phyloP scores from a whole-genome alignment of 2,113 vertebrate genomes.

The Eretmochelys imbricata region DNA sequence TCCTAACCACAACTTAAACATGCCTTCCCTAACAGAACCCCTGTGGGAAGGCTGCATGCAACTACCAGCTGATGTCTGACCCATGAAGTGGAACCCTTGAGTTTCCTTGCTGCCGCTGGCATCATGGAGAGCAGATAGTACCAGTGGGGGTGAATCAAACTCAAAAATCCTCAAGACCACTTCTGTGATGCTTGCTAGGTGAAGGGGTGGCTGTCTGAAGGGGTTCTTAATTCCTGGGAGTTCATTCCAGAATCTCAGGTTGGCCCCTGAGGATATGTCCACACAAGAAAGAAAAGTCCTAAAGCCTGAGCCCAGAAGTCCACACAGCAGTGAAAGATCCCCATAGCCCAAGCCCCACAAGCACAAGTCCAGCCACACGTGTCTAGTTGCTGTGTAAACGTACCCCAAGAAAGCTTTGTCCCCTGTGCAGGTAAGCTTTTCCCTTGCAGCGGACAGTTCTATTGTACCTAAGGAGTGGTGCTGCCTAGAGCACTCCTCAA shows the following conservation, averaged over 20 bases:
- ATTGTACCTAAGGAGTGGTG: too few relatives aligned
- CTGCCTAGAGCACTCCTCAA: too few relatives aligned
- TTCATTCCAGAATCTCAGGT: background rate
- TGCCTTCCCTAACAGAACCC: background rate
- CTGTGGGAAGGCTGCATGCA: background rate
- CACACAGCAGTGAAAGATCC: too few relatives aligned
- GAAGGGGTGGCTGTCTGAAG: background rate
- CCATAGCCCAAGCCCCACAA: too few relatives aligned
- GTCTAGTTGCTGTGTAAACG: too few relatives aligned
- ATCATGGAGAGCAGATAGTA: background rate
- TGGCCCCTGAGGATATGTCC: background rate
- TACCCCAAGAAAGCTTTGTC: too few relatives aligned
- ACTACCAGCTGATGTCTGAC: background rate
- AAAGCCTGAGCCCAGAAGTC: too few relatives aligned
- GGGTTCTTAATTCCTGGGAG: background rate
- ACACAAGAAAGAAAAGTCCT: background rate
- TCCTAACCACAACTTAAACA: background rate
- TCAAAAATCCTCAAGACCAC: background rate
- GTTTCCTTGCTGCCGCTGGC: background rate
- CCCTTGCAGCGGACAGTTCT: too few relatives aligned
- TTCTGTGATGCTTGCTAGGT: background rate
- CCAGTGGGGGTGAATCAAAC: rapidly evolving
- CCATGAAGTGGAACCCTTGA: background rate
- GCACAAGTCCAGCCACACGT: too few relatives aligned
- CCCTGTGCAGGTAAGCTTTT: too few relatives aligned